A percentile compares a stretch with the other conserved stretches of the same genome.
phyloP scores from a whole-genome alignment of 2,797 vertebrate genomes.

The Allobates femoralis region DNA sequence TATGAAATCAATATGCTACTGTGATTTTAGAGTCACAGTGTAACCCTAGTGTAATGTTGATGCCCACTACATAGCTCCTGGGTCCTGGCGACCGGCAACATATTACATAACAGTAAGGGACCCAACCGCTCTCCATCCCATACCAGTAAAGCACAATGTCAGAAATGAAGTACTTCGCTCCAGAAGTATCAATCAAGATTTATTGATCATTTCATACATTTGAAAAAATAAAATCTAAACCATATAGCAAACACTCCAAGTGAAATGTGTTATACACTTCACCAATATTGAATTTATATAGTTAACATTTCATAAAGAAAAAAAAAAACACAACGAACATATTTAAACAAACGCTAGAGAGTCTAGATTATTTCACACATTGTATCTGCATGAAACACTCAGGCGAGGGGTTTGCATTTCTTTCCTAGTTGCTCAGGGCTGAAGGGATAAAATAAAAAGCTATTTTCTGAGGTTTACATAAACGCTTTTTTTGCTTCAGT shows the following conservation, averaged over 20 bases:
- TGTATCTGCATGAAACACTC: neutral
- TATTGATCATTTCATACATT: neutral
- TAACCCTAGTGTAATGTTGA: too few species aligned
- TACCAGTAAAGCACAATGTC: too few species aligned
- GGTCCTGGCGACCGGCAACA: too few species aligned
- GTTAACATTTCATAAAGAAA: neutral
- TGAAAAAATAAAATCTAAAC: neutral
- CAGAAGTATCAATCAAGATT: neutral
- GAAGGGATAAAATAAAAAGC: conserved; percentile 25
- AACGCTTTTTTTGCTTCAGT: neutral
- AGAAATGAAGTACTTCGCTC: neutral
- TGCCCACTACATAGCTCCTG: too few species aligned
- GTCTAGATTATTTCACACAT: neutral
- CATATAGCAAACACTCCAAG: neutral
- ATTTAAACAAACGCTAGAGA: neutral
- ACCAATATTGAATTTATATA: neutral
- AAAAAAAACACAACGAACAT: neutral
- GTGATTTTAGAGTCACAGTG: too few species aligned
- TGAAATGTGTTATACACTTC: neutral
- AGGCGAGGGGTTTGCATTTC: neutral
- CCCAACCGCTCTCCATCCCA: too few species aligned
- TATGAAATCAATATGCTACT: too few species aligned
- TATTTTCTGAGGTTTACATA: conserved; percentile 3
- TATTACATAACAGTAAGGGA: too few species aligned
- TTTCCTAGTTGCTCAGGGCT: neutral